phyloP scores from a whole-genome alignment of 1,140 invertebrate species.

The Aphelenchoides fujianensis region DNA sequence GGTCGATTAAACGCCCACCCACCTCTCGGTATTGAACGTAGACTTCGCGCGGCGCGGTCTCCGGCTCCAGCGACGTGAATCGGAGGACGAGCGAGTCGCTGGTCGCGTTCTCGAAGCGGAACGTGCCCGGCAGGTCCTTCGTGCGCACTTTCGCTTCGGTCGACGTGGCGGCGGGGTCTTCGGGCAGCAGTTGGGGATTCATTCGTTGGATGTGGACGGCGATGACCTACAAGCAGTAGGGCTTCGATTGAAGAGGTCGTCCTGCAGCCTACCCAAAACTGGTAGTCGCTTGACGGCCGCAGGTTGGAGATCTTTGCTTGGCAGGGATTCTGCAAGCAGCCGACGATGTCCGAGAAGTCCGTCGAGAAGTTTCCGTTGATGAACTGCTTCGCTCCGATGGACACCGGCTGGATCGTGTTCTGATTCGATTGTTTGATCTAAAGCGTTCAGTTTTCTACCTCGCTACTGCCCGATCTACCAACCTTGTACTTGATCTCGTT shows the following conservation, averaged over 20 bases:
- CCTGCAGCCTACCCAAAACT: conserved; percentile 55
- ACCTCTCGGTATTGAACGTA: conserved; percentile 54
- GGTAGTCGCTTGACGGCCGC: conserved; percentile 56
- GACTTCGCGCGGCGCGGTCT: conserved; percentile 36
- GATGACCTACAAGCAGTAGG: conserved; percentile 44
- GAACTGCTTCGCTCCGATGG: conserved; percentile 40
- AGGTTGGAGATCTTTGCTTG: conserved; percentile 59
- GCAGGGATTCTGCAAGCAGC: conserved; percentile 52
- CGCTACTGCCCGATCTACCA: conserved; percentile 17
- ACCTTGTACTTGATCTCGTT: conserved; percentile 59
- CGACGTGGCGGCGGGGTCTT: conserved; percentile 58
- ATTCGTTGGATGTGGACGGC: conserved; percentile 55
- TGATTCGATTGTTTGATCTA: conserved; percentile 40
- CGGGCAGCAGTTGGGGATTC: conserved; percentile 50
- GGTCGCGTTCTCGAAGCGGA: conserved; percentile 57
- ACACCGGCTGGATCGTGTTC: conserved; percentile 27
- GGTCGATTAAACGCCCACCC: background rate
- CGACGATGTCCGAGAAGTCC: conserved; percentile 49
- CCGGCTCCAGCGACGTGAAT: conserved; percentile 54
- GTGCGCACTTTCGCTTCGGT: conserved; percentile 50
- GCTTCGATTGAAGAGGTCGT: too few species aligned
- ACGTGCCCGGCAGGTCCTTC: conserved; percentile 55
- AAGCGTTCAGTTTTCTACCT: conserved; percentile 18
- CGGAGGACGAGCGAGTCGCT: conserved; percentile 47
- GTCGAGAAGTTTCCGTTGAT: conserved; percentile 45